These are phyloP conservation scores for Mamestra brassicae DNA, from an alignment of 2,888 invertebrate genomes.

Conservation along the genomic window DNA sequence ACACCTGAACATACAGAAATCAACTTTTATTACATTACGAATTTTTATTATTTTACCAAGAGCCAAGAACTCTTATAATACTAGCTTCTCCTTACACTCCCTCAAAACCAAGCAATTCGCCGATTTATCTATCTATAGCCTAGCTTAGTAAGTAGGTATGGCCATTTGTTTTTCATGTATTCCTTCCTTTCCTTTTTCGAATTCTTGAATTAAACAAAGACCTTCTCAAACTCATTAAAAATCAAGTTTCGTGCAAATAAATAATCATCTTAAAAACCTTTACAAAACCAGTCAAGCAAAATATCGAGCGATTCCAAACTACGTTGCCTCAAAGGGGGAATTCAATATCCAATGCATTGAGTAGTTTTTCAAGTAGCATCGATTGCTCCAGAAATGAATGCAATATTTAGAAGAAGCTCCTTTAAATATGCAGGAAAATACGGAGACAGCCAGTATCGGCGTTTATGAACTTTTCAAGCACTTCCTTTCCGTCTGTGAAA, in stretches of 20 bases:
- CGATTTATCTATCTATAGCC: no score
- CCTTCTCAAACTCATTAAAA: no score
- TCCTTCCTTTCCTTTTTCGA: no score
- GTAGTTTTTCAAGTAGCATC: slow-evolving; percentile 60
- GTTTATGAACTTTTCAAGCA: slow-evolving; percentile 28
- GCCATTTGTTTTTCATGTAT: no score
- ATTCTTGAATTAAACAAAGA: no score
- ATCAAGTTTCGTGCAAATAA: background rate
- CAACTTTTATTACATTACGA: no score
- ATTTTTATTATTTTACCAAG: no score
- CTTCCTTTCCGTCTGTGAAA: background rate
- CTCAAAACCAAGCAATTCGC: no score
- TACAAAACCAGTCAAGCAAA: slow-evolving; percentile 15
- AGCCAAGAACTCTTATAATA: no score
- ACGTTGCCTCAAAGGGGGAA: slow-evolving; percentile 37
- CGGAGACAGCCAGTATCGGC: background rate
- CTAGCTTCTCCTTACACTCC: no score
- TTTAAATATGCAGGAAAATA: slow-evolving; percentile 20
- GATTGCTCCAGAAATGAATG: slow-evolving; percentile 57
- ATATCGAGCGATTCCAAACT: slow-evolving; percentile 47
- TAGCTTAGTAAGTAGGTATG: no score
- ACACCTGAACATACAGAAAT: no score
- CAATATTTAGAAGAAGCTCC: slow-evolving; percentile 57
- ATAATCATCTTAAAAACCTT: background rate
- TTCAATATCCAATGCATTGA: slow-evolving; percentile 53